Conservation (phyloP, 1,140 invertebrate species). For the Drosophila kohkoa region DNA sequence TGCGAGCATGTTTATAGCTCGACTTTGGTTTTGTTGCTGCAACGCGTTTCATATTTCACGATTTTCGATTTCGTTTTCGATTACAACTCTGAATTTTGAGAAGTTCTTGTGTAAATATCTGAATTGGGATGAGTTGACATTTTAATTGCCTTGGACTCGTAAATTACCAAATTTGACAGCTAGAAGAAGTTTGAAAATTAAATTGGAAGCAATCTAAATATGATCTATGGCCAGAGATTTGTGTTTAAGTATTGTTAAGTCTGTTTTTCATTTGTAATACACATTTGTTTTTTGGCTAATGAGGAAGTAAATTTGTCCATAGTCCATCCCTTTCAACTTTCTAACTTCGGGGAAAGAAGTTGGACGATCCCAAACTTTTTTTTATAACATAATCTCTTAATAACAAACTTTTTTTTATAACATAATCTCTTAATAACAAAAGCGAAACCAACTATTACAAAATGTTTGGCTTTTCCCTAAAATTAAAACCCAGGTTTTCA, state of each 20-base stretch:
- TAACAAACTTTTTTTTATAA: not conserved
- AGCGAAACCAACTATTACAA: slow-evolving; percentile 35
- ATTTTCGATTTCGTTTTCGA: slow-evolving; percentile 35
- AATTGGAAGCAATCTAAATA: slow-evolving; percentile 28
- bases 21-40: slow-evolving; percentile 1
- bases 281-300: not conserved
- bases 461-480: slow-evolving; percentile 18
- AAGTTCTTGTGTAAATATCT: slow-evolving; percentile 13
- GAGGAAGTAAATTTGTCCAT: not conserved
- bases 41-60: slow-evolving; percentile 37
- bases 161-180: slow-evolving; percentile 62
- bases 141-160: slow-evolving; percentile 67
- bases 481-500: not conserved
- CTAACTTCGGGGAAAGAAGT: not conserved
- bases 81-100: slow-evolving; percentile 24
- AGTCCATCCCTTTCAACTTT: slow-evolving; percentile 33
- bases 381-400: no score
- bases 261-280: not conserved
- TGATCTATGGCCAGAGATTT: slow-evolving; percentile 6
- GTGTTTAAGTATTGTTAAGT: not conserved
- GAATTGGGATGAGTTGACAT: slow-evolving; percentile 50
- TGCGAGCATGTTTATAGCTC: slow-evolving; percentile 36
- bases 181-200: slow-evolving; percentile 16
- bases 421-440: not conserved
- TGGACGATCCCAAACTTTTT: no score